These are phyloP conservation scores for Epiperipatus broadwayi DNA, from an alignment of 2,888 invertebrate genomes.

Conservation along the genomic window DNA sequence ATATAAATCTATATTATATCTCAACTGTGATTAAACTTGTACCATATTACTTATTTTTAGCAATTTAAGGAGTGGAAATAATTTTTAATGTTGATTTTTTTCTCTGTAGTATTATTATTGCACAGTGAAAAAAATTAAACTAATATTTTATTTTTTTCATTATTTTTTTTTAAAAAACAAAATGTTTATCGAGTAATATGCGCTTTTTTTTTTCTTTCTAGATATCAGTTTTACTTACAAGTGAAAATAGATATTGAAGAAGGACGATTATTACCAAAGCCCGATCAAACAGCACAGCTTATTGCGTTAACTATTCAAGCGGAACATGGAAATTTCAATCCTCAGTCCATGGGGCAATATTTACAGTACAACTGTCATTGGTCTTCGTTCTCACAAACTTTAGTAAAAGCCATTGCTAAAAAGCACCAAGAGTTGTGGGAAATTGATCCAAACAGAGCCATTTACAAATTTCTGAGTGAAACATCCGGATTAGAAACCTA, in stretches of 20 bases:
- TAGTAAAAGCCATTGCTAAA: slow-evolving; percentile 18
- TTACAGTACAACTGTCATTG: slow-evolving; percentile 18
- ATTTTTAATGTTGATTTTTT: too few species aligned
- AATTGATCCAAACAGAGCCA: slow-evolving; percentile 54
- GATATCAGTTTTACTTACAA: slow-evolving; percentile 63
- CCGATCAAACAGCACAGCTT: slow-evolving; percentile 46
- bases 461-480: slow-evolving; percentile 62
- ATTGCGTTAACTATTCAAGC: slow-evolving; percentile 56
- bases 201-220: slow-evolving; percentile 20
- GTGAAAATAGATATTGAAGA: slow-evolving; percentile 54
- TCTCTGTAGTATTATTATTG: too few species aligned
- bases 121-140: too few species aligned
- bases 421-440: slow-evolving; percentile 31
- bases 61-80: too few species aligned
- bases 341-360: slow-evolving; percentile 7
- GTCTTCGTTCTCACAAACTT: slow-evolving; percentile 18
- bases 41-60: too few species aligned
- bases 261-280: slow-evolving; percentile 48
- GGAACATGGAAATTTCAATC: slow-evolving; percentile 44
- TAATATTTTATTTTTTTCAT: not conserved
- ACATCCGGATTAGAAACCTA: slow-evolving; percentile 57
- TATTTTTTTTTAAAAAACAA: not conserved
- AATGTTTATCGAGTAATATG: not conserved
- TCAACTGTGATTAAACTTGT: too few species aligned
- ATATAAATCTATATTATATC: too few species aligned